phyloP scores from a whole-genome alignment of 2,797 vertebrate genomes.

The Poecile montanus region DNA sequence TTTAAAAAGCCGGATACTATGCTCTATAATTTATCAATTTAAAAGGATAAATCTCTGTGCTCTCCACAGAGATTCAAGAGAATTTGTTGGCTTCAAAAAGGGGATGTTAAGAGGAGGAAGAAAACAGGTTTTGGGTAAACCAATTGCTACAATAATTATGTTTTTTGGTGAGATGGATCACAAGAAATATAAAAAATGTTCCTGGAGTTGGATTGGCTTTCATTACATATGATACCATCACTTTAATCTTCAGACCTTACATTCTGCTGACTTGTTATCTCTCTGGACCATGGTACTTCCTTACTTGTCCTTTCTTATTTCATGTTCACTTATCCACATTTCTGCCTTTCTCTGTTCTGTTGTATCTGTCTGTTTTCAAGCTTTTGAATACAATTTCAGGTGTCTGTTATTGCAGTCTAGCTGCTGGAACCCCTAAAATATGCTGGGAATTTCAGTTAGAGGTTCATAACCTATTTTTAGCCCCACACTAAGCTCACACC shows the following conservation, averaged over 20 bases:
- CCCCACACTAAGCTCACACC: neutral
- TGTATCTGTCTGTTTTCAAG: neutral
- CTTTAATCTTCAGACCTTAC: neutral
- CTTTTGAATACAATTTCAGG: neutral
- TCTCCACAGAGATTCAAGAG: neutral
- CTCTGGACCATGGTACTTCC: neutral
- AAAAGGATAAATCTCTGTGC: neutral
- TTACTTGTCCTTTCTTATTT: neutral
- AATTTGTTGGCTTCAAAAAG: neutral
- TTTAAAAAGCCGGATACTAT: neutral
- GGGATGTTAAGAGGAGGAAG: neutral
- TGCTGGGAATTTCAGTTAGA: neutral
- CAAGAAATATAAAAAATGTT: neutral
- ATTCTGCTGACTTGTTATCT: neutral
- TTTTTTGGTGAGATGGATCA: neutral
- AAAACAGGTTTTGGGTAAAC: neutral
- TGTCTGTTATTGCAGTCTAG: neutral
- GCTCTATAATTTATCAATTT: neutral
- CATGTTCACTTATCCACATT: neutral
- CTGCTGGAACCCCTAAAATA: neutral
- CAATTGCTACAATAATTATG: neutral
- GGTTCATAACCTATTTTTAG: neutral
- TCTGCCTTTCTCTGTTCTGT: neutral
- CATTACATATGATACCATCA: accelerated
- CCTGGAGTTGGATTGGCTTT: neutral